phyloP scores from a whole-genome alignment of 2,113 vertebrate species.

The Megatriorchis doriae region DNA sequence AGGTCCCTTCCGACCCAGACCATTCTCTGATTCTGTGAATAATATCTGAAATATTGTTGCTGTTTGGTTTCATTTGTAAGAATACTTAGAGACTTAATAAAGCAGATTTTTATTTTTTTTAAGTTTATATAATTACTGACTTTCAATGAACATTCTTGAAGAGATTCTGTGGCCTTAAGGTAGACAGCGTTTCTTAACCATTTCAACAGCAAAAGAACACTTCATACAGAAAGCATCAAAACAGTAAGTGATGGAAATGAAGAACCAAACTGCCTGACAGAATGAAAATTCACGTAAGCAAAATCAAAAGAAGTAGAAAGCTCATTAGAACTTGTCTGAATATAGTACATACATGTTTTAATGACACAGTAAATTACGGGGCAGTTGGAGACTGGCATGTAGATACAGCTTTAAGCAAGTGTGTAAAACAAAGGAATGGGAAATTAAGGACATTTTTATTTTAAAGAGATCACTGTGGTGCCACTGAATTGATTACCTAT shows the following conservation, averaged over 20 bases:
- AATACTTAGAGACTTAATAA: background rate
- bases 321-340: background rate
- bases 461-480: background rate
- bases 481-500: background rate
- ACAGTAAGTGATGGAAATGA: background rate
- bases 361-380: background rate
- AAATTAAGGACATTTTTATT: background rate
- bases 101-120: background rate
- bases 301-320: background rate
- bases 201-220: background rate
- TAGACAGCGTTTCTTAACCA: background rate
- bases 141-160: background rate
- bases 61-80: background rate
- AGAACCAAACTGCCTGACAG: background rate
- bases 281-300: background rate
- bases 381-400: background rate
- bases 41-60: background rate
- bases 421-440: background rate
- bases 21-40: background rate
- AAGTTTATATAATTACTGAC: background rate
- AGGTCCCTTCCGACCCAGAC: no score
- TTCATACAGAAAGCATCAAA: background rate
- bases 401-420: background rate
- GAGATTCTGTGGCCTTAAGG: background rate
- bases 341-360: background rate